These are phyloP conservation scores for Chrysodeixis includens DNA, from an alignment of 2,888 invertebrate species.

Conservation along the genomic window DNA sequence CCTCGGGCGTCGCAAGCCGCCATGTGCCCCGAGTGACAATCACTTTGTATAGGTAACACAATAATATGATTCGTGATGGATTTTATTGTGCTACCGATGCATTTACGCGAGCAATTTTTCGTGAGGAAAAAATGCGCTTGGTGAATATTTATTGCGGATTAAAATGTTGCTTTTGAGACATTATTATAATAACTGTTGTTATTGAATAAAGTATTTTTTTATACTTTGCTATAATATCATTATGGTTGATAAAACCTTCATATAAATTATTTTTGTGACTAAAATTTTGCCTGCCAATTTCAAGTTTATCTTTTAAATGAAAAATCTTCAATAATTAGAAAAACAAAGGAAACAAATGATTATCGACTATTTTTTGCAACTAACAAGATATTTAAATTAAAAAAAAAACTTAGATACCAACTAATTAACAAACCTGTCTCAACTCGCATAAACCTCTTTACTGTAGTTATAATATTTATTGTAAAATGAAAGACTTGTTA, in stretches of 20 bases:
- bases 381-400: no score
- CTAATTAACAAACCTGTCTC: neutral
- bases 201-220: neutral
- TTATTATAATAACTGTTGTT: neutral
- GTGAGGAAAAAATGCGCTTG: constrained; percentile 57
- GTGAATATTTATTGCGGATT: constrained; percentile 40
- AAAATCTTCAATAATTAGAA: no score
- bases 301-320: no score
- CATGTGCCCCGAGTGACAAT: constrained; percentile 87
- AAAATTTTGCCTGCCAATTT: no score
- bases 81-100: constrained; percentile 87
- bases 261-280: no score
- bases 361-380: no score
- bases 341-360: no score
- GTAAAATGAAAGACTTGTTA: constrained; percentile 6
- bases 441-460: neutral
- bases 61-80: constrained; percentile 89
- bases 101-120: constrained; percentile 81
- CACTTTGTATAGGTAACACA: constrained; percentile 89
- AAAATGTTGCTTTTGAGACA: constrained; percentile 6
- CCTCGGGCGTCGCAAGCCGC: constrained; percentile 78
- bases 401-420: no score
- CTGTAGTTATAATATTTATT: neutral
- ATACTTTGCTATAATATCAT: neutral
- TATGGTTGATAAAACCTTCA: no score